Percentiles rank a stretch among this genome's conserved stretches.
These are phyloP conservation scores for Achroia grisella DNA, from an alignment of 1,140 invertebrate genomes.

Conservation along the genomic window DNA sequence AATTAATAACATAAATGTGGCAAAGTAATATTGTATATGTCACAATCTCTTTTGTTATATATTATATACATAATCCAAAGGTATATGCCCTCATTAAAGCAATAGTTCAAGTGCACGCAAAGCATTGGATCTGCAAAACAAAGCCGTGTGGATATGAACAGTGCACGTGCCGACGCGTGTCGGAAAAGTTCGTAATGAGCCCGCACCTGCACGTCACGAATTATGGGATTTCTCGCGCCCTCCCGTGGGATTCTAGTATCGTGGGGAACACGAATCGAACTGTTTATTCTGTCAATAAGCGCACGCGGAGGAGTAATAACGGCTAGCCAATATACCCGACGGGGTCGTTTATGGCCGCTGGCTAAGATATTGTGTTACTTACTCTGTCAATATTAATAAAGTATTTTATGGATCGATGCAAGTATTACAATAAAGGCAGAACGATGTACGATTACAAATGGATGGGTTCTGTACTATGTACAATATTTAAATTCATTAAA, in stretches of 20 bases:
- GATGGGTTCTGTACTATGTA: too few species aligned
- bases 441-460: too few species aligned
- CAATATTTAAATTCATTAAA: too few species aligned
- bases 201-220: conserved; percentile 64
- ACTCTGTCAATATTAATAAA: conserved; percentile 4
- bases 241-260: conserved; percentile 49
- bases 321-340: conserved; percentile 33
- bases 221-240: conserved; percentile 71
- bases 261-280: conserved; percentile 26
- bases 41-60: too few species aligned
- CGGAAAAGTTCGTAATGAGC: conserved; percentile 62
- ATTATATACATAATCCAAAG: too few species aligned
- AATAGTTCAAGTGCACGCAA: conserved; percentile 28
- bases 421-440: too few species aligned
- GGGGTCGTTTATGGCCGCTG: conserved; percentile 20
- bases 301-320: conserved; percentile 34
- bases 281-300: conserved; percentile 60
- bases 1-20: too few species aligned
- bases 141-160: conserved; percentile 21
- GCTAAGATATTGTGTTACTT: conserved; percentile 10
- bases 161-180: conserved; percentile 54
- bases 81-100: conserved; percentile 46
- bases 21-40: too few species aligned
- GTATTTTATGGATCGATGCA: background rate
- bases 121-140: conserved; percentile 32